phyloP scores from a whole-genome alignment of 2,888 invertebrate genomes.

The Lysandra bellargus region DNA sequence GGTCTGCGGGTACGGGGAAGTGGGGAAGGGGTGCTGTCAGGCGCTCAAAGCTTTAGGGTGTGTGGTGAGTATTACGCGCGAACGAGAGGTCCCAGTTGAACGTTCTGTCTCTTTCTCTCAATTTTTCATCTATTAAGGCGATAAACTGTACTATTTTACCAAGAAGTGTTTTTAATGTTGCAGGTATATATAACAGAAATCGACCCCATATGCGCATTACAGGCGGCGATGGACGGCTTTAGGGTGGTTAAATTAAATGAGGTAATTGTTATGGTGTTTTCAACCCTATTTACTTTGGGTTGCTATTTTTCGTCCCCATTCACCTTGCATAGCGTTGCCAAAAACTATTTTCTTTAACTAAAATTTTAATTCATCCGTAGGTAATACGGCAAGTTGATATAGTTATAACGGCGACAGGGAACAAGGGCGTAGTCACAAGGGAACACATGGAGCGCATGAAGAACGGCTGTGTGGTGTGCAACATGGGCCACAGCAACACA shows the following conservation, averaged over 20 bases:
- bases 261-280: constrained; percentile 74
- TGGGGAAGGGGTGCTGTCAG: constrained; percentile 98
- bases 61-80: constrained; percentile 84
- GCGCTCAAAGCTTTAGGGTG: constrained; percentile 96
- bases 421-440: constrained; percentile 96
- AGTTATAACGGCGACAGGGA: constrained; percentile 98
- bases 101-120: background rate
- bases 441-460: constrained; percentile 98
- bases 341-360: background rate
- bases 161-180: constrained; percentile 5
- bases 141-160: background rate
- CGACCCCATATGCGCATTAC: constrained; percentile 98
- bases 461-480: constrained; percentile 96
- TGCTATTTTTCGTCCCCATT: background rate
- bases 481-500: constrained; percentile 98
- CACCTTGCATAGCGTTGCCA: background rate
- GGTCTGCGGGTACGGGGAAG: constrained; percentile 98
- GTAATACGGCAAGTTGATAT: constrained; percentile 96
- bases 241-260: constrained; percentile 96
- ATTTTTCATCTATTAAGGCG: too few relatives aligned
- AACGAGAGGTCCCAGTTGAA: background rate
- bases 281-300: background rate
- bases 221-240: constrained; percentile 99
- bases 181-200: constrained; percentile 91
- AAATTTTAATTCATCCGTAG: constrained; percentile 59